These are phyloP conservation scores for Lepidotrigona ventralis DNA, from an alignment of 1,140 invertebrate species.

Conservation along the genomic window DNA sequence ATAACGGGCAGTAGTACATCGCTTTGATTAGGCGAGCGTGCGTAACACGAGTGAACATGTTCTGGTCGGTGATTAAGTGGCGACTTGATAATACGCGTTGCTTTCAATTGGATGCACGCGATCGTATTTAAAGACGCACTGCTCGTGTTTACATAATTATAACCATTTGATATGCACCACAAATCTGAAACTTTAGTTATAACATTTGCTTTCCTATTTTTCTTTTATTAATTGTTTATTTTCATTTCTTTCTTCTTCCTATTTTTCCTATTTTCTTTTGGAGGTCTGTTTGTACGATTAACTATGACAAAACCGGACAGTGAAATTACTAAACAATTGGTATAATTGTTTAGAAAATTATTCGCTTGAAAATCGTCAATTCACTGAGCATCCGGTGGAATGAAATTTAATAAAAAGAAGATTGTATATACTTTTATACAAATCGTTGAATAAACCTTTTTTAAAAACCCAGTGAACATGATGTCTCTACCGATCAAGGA, in stretches of 20 bases:
- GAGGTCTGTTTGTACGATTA: background rate
- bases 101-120: slow-evolving; percentile 3
- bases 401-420: background rate
- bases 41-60: slow-evolving; percentile 29
- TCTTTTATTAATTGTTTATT: background rate
- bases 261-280: background rate
- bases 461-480: background rate
- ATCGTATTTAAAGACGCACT: background rate
- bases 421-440: background rate
- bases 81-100: slow-evolving; percentile 13
- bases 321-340: background rate
- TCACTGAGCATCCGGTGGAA: background rate
- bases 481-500: slow-evolving; percentile 5
- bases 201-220: background rate
- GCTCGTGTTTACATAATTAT: background rate
- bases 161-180: background rate
- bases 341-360: background rate
- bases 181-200: background rate
- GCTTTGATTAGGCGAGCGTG: slow-evolving; percentile 40
- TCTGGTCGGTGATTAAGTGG: slow-evolving; percentile 26
- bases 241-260: background rate
- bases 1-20: slow-evolving; percentile 20
- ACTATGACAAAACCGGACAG: background rate
- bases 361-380: background rate
- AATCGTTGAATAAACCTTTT: background rate